Conservation (phyloP, 2,888 invertebrate species). For the Pandemis cinnamomeana region DNA sequence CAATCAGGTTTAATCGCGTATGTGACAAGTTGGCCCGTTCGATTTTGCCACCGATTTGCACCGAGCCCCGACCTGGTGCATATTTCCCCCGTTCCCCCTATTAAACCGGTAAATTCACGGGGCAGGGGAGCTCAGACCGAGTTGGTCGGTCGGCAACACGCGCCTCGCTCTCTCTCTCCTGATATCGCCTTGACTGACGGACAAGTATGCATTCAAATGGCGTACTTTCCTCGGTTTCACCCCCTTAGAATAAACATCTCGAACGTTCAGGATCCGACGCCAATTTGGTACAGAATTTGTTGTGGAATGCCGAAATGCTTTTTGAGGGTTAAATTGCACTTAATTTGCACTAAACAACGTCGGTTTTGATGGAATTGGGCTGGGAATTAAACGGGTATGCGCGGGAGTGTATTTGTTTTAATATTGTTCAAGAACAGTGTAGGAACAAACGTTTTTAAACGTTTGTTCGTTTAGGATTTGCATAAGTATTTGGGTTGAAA, state of each 20-base stretch:
- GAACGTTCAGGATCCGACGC: slow-evolving; percentile 69
- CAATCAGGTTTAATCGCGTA: slow-evolving; percentile 83
- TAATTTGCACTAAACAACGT: slow-evolving; percentile 82
- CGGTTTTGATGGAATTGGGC: slow-evolving; percentile 66
- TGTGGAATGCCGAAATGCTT: slow-evolving; percentile 80
- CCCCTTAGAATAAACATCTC: slow-evolving; percentile 76
- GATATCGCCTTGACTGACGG: slow-evolving; percentile 89
- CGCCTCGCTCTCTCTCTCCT: slow-evolving; percentile 70
- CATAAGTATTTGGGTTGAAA: neutral
- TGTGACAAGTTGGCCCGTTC: slow-evolving; percentile 81
- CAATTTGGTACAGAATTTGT: slow-evolving; percentile 83
- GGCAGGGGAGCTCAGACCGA: slow-evolving; percentile 49
- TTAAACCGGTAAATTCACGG: slow-evolving; percentile 48
- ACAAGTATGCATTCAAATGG: slow-evolving; percentile 91
- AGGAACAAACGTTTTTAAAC: neutral
- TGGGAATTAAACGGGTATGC: slow-evolving; percentile 45
- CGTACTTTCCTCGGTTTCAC: slow-evolving; percentile 85
- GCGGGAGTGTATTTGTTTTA: slow-evolving; percentile 33
- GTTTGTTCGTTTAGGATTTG: neutral
- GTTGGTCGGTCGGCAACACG: slow-evolving; percentile 66
- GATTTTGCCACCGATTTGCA: slow-evolving; percentile 49
- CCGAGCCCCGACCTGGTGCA: slow-evolving; percentile 41
- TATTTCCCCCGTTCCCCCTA: slow-evolving; percentile 39
- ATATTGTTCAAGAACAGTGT: slow-evolving; percentile 16
- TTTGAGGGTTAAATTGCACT: slow-evolving; percentile 82